Conservation (phyloP, 2,888 invertebrate species). For the Osmoderma eremita region DNA sequence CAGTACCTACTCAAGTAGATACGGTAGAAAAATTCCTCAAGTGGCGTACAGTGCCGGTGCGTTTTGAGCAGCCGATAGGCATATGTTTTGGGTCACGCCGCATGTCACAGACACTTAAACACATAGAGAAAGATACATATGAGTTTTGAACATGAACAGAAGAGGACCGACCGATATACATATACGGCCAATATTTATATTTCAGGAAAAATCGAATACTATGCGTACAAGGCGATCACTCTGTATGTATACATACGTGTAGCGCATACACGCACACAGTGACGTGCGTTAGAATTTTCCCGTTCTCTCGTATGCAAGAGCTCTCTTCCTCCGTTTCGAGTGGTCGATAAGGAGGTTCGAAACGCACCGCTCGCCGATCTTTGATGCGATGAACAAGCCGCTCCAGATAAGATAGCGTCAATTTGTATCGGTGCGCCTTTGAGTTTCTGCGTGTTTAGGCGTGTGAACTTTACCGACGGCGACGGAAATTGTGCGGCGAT, state of each 20-base stretch:
- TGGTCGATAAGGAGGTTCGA: conserved; percentile 29
- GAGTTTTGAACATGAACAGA: neutral
- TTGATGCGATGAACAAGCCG: conserved; percentile 44
- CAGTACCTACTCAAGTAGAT: conserved; percentile 5
- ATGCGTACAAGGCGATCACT: neutral
- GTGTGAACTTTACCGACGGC: conserved; percentile 31
- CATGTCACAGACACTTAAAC: conserved; percentile 4
- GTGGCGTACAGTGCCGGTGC: conserved; percentile 11
- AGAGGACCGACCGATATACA: conserved; percentile 6
- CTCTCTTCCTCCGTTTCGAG: conserved; percentile 17
- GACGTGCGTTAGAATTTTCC: conserved; percentile 1
- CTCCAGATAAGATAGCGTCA: conserved; percentile 41
- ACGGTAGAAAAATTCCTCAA: conserved; percentile 9
- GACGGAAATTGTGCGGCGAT: neutral
- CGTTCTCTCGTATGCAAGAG: neutral
- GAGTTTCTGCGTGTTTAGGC: conserved; percentile 19
- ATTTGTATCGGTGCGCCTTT: conserved; percentile 32
- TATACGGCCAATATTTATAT: conserved; percentile 21
- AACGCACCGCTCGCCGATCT: conserved; percentile 37
- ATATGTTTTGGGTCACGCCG: conserved; percentile 14
- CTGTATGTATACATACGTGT: neutral
- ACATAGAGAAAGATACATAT: neutral
- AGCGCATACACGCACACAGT: conserved; percentile 6
- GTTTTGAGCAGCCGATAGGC: neutral
- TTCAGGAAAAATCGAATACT: conserved; percentile 33